Conservation (phyloP, 2,888 invertebrate genomes). For the Caenorhabditis virilis region DNA sequence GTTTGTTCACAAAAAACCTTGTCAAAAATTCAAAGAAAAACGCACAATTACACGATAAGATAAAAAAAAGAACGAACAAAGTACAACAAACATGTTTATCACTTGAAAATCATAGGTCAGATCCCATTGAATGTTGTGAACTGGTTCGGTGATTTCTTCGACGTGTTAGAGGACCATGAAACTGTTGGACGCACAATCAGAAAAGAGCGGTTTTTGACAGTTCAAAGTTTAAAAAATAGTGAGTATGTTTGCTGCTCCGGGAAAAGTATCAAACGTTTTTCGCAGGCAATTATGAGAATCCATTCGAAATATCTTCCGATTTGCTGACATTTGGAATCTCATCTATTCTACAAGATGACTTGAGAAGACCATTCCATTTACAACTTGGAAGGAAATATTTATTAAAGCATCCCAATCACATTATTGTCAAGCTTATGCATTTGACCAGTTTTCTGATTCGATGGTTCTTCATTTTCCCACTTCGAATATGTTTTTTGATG, state of each 20-base stretch:
- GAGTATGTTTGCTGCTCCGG: no score
- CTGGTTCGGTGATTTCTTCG: background rate
- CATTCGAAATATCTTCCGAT: constrained; percentile 19
- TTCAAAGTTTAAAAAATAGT: background rate
- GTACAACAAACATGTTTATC: no score
- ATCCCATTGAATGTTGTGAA: background rate
- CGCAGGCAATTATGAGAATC: constrained; percentile 4
- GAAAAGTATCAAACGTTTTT: no score
- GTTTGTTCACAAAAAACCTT: no score
- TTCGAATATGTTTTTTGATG: constrained; percentile 46
- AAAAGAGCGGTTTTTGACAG: background rate
- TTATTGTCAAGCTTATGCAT: no score
- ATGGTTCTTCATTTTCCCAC: constrained; percentile 47
- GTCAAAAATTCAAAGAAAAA: no score
- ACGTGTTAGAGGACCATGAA: no score
- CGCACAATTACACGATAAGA: no score
- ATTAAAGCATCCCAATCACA: background rate
- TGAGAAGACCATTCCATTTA: constrained; percentile 27
- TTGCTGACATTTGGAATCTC: constrained; percentile 24
- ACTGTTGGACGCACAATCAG: background rate
- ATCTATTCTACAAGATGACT: constrained; percentile 39
- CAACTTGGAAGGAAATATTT: constrained; percentile 8
- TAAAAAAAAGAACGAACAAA: no score
- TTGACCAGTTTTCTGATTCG: no score
- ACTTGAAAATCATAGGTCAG: no score